Percentiles rank a stretch among this genome's conserved stretches.
These are phyloP conservation scores for Chironomus tentans DNA, from an alignment of 2,888 invertebrate genomes.

Conservation along the genomic window DNA sequence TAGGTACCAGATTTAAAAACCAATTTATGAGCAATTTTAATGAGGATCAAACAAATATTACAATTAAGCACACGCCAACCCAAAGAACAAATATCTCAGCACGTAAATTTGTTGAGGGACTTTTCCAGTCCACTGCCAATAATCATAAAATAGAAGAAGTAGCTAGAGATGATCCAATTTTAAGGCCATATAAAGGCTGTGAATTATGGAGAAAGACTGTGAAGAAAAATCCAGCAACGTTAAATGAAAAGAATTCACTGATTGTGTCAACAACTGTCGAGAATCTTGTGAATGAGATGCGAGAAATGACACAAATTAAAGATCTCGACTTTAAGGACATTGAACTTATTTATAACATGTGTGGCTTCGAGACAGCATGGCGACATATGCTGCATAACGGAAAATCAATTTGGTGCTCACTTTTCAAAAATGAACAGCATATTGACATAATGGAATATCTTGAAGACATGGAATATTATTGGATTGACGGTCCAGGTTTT, in stretches of 20 bases:
- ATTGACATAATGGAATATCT: conserved; percentile 59
- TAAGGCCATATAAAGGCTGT: conserved; percentile 20
- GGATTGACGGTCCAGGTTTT: conserved; percentile 73
- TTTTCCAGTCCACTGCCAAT: background rate
- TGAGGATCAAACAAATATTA: background rate
- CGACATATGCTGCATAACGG: conserved; percentile 32
- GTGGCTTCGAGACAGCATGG: conserved; percentile 80
- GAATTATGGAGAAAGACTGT: background rate
- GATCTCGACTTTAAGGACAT: background rate
- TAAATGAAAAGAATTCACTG: background rate
- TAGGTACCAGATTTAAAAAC: background rate
- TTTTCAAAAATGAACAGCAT: conserved; percentile 51
- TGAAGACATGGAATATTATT: conserved; percentile 70
- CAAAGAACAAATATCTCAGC: conserved; percentile 8
- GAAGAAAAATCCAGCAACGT: background rate
- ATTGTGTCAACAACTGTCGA: background rate
- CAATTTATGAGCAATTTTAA: background rate
- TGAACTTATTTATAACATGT: conserved; percentile 57
- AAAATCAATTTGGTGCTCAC: conserved; percentile 72
- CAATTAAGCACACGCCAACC: conserved; percentile 13
- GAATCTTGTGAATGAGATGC: background rate
- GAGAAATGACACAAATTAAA: background rate
- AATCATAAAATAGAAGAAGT: background rate
- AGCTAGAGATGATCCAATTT: conserved; percentile 1
- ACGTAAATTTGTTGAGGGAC: background rate